These are phyloP conservation scores for Digitonthophagus gazella DNA, from an alignment of 2,888 invertebrate species.

Conservation along the genomic window DNA sequence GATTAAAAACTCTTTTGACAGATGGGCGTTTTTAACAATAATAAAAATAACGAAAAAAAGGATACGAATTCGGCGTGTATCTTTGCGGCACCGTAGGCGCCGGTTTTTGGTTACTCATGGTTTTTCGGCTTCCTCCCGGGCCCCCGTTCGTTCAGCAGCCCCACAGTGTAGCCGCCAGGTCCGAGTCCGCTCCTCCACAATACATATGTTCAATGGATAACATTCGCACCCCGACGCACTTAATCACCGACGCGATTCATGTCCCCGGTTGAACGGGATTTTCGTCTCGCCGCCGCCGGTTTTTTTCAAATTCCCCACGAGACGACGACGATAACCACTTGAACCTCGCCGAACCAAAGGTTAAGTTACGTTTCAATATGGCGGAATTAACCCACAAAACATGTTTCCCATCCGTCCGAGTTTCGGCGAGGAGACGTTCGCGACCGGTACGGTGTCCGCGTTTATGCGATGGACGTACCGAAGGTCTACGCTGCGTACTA, in stretches of 20 bases:
- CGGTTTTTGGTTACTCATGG: constrained; percentile 66
- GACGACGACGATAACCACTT: constrained; percentile 41
- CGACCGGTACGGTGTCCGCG: constrained; percentile 25
- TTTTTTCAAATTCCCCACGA: too few relatives aligned
- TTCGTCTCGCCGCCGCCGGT: too few relatives aligned
- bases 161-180: too few relatives aligned
- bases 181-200: constrained; percentile 47
- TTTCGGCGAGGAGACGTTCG: constrained; percentile 30
- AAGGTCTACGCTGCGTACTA: constrained; percentile 26
- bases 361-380: constrained; percentile 53
- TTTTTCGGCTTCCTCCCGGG: constrained; percentile 38
- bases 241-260: constrained; percentile 38
- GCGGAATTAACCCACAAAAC: constrained; percentile 53
- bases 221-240: constrained; percentile 44
- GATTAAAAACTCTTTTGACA: constrained; percentile 41
- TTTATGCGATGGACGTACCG: constrained; percentile 23
- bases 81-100: constrained; percentile 61
- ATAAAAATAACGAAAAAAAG: too few relatives aligned
- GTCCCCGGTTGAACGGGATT: constrained; percentile 39
- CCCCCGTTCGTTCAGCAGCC: constrained; percentile 59
- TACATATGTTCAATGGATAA: constrained; percentile 48
- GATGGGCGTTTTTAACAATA: too few relatives aligned
- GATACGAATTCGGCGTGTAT: constrained; percentile 60
- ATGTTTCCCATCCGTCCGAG: constrained; percentile 43
- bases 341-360: constrained; percentile 49